Evolutionary conservation across 2,113 vertebrate species (phyloP), one percentile per base, ranked within the genome.

Genomic region (Anser brachyrhynchus): DNA sequence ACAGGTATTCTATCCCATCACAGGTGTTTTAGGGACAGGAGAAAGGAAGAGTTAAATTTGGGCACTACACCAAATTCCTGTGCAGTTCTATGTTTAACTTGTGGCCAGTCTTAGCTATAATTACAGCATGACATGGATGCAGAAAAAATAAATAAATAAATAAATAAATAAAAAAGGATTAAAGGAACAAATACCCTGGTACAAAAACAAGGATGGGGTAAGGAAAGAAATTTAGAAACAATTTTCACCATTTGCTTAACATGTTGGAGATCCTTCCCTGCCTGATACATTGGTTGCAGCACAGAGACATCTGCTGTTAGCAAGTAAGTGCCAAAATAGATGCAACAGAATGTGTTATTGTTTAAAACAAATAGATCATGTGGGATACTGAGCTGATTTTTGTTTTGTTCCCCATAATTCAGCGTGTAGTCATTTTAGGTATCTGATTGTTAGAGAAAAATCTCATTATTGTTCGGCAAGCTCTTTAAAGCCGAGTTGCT

Each of bases 281-380:
- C 92, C 93, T 92, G 74, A 79, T 91, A 82, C 6, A 0, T 59
- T 75, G 69, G 43, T 67, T 88, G 81, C 95, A 92, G 95, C 95
- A 96, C 80, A 96, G 96, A 96, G 87, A 94, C 95, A 95, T 97
- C 59, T 26, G 87, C 76, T 96, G 64, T 91, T 94, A 89, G 58
- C 46, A 73, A 92, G 78, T 72, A 77, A 84, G 31, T 92, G 89
- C 95, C 94, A 96, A 90, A 87, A 84, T 10, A 84, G 89, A 83
- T 80, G 87, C 52, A 87, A 91, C 57, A 94, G 90, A 96, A 92
- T 41, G 83, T 28, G 66, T 92, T 94, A 96, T 95, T 98, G 90
- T 97, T 97, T 97, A 96, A 97, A 98, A 86, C 90, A 79, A 85
- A 96, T 89, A 94, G 54, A 95, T 97, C 95, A 80, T 77, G 79